Conservation (phyloP, 2,888 invertebrate genomes). For the Cacoxenus indagator region DNA sequence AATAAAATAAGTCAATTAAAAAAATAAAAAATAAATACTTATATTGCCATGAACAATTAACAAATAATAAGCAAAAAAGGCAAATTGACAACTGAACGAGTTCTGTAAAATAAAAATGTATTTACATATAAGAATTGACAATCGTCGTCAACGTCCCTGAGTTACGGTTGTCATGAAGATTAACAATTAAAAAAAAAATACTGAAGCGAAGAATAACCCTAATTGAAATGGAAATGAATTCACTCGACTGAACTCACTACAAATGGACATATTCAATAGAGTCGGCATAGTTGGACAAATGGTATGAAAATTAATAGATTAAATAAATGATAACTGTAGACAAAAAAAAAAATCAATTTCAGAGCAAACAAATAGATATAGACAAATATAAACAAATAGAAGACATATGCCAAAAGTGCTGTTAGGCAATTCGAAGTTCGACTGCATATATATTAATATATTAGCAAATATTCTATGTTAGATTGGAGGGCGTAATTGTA, state of each 20-base stretch:
- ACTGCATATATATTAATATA: no score
- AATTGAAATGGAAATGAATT: slow-evolving; percentile 19
- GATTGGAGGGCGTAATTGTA: no score
- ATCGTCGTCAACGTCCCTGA: neutral
- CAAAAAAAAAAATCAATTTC: neutral
- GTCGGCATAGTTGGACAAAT: neutral
- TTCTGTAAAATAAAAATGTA: neutral
- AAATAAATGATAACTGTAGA: neutral
- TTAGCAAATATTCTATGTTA: no score
- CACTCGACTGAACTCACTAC: neutral
- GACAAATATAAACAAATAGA: neutral
- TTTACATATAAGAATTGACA: neutral
- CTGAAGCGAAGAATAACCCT: slow-evolving; percentile 4
- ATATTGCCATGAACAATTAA: neutral
- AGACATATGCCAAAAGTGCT: neutral
- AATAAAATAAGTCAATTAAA: neutral
- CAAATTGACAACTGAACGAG: neutral
- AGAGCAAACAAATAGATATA: neutral
- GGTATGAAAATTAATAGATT: slow-evolving; percentile 9
- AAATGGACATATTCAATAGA: neutral
- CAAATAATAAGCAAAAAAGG: neutral
- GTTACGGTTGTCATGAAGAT: slow-evolving; percentile 26
- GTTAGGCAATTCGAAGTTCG: no score
- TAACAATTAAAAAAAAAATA: neutral
- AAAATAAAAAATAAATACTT: neutral